Percentiles rank a stretch among this genome's conserved stretches.
Evolutionary conservation across 2,888 invertebrate genomes (phyloP).

Genomic region (Drosophila rellima): DNA sequence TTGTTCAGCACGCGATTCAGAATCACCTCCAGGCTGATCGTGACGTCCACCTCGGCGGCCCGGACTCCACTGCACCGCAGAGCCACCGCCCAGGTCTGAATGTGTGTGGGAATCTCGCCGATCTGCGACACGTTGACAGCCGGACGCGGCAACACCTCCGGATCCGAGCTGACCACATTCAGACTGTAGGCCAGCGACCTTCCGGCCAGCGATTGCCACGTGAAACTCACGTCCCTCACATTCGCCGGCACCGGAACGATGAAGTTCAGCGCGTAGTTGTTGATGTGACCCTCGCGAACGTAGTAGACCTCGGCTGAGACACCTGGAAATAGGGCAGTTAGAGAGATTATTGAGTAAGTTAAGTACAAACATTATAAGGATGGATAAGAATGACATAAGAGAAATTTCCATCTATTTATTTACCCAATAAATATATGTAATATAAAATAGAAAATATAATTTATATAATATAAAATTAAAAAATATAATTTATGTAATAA

Average conservation of each 20-base stretch:
- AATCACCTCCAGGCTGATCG: constrained; percentile 93
- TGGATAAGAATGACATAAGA: not conserved
- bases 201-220: constrained; percentile 95
- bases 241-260: constrained; percentile 94
- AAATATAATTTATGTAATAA: too few relatives aligned
- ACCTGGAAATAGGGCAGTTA: constrained; percentile 87
- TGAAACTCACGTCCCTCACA: constrained; percentile 94
- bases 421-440: too few relatives aligned
- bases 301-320: constrained; percentile 95
- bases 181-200: constrained; percentile 93
- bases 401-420: not conserved
- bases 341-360: not conserved
- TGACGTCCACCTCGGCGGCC: constrained; percentile 93
- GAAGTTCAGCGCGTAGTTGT: constrained; percentile 96
- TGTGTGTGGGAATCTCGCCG: constrained; percentile 92
- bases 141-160: constrained; percentile 91
- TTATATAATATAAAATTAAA: too few relatives aligned
- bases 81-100: constrained; percentile 92
- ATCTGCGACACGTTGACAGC: constrained; percentile 93
- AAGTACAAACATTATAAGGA: too few relatives aligned
- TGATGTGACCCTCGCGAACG: constrained; percentile 95
- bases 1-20: constrained; percentile 88
- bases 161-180: constrained; percentile 91
- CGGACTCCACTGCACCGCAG: constrained; percentile 93
- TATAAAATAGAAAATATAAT: too few relatives aligned